These are phyloP conservation scores for Clarias pachynema DNA, from an alignment of 2,797 vertebrate genomes.

Conservation along the genomic window DNA sequence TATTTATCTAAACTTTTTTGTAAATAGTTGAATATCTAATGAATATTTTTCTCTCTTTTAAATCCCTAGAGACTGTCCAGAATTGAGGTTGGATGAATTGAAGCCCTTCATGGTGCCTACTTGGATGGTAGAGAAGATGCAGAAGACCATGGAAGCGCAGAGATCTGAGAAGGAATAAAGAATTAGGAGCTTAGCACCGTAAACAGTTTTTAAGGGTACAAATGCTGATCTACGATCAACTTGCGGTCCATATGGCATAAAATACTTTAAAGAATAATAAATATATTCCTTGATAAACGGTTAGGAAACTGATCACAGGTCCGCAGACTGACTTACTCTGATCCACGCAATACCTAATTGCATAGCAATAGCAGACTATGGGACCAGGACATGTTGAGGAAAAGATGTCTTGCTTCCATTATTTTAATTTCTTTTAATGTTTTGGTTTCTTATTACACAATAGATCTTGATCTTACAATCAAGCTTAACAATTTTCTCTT, in stretches of 20 bases:
- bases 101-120: slow-evolving; percentile 87
- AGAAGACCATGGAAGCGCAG: slow-evolving; percentile 87
- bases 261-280: neutral
- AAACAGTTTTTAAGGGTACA: slow-evolving; percentile 3
- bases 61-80: slow-evolving; percentile 81
- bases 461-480: slow-evolving; percentile 13
- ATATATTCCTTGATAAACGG: neutral
- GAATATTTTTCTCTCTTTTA: slow-evolving; percentile 8
- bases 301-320: neutral
- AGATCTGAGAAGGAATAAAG: slow-evolving; percentile 75
- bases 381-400: slow-evolving; percentile 8
- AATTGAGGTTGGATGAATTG: slow-evolving; percentile 88
- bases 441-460: neutral
- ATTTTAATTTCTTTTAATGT: slow-evolving; percentile 5
- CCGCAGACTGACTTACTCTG: neutral
- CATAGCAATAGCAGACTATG: neutral
- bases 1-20: neutral
- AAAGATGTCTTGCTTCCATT: slow-evolving; percentile 13
- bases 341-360: neutral
- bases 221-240: slow-evolving; percentile 1
- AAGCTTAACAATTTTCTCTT: slow-evolving; percentile 17
- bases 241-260: neutral
- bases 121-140: slow-evolving; percentile 97
- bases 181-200: neutral
- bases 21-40: neutral